Percentiles rank a stretch among this genome's conserved stretches.
Conservation (phyloP, 2,113 vertebrate genomes). For the Lophius piscatorius region DNA sequence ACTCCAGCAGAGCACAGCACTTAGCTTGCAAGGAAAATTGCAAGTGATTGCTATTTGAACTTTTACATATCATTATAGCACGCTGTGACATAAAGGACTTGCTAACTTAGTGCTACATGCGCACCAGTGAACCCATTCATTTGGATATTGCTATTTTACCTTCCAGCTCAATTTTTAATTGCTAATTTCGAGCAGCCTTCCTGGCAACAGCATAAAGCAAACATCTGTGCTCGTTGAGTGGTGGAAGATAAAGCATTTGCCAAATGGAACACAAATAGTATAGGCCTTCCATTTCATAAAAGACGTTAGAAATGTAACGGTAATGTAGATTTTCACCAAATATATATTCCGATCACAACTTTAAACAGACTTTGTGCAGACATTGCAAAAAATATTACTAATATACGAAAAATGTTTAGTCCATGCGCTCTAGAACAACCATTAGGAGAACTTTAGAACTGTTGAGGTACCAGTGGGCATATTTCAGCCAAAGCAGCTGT, state of each 20-base stretch:
- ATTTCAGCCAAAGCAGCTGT: no score
- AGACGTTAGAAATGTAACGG: slow-evolving; percentile 5
- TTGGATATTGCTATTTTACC: slow-evolving; percentile 38
- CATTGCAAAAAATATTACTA: no score
- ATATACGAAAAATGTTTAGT: no score
- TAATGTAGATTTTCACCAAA: no score
- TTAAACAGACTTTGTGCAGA: not conserved
- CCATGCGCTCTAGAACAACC: no score
- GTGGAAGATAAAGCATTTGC: slow-evolving; percentile 24
- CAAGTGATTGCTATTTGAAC: slow-evolving; percentile 53
- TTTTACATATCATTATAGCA: slow-evolving; percentile 54
- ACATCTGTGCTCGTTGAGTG: slow-evolving; percentile 53
- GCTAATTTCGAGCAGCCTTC: slow-evolving; percentile 44
- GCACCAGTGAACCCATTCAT: slow-evolving; percentile 25
- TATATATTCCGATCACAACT: no score
- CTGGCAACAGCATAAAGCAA: slow-evolving; percentile 24
- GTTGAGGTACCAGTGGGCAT: no score
- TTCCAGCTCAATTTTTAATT: slow-evolving; percentile 49
- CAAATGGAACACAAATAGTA: slow-evolving; percentile 24
- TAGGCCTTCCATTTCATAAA: slow-evolving; percentile 14
- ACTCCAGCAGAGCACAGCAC: slow-evolving; percentile 50
- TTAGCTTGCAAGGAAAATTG: slow-evolving; percentile 48
- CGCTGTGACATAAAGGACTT: slow-evolving; percentile 51
- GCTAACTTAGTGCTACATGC: slow-evolving; percentile 44
- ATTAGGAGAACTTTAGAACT: no score